Evolutionary conservation across 2,797 vertebrate species (phyloP).

Genomic region (Sparidentex hasta): DNA sequence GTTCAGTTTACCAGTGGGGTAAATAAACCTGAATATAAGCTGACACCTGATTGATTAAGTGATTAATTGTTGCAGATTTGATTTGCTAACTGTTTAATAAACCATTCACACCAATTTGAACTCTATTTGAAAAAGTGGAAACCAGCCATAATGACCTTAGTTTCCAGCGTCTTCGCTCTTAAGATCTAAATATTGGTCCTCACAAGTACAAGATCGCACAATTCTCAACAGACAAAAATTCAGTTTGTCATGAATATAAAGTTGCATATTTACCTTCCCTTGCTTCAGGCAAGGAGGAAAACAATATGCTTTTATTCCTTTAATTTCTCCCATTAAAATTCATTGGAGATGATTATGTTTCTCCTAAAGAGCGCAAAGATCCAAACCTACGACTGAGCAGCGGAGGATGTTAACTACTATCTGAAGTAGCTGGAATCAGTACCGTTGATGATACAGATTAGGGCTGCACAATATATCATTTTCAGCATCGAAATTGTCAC

Average conservation of each 20-base stretch:
- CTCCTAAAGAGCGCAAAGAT: neutral
- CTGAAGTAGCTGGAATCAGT: constrained; percentile 4
- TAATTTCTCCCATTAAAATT: neutral
- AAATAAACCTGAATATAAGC: no score
- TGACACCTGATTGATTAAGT: no score
- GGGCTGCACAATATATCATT: neutral
- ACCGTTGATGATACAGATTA: constrained; percentile 4
- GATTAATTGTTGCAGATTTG: no score
- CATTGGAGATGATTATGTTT: neutral
- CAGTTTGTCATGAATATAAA: neutral
- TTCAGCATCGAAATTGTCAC: no score
- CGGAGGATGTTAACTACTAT: neutral
- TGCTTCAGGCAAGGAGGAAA: neutral
- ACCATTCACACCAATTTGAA: neutral
- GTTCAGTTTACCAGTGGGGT: no score
- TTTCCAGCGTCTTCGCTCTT: neutral
- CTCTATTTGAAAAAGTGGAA: neutral
- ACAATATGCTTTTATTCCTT: neutral
- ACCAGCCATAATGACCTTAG: neutral
- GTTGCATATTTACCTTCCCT: neutral
- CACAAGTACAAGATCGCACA: neutral
- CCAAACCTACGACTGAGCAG: neutral
- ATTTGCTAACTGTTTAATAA: neutral
- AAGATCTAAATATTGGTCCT: neutral
- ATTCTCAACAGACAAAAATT: neutral